Conservation (phyloP, 1,140 invertebrate genomes). For the Danaus melanippus region DNA sequence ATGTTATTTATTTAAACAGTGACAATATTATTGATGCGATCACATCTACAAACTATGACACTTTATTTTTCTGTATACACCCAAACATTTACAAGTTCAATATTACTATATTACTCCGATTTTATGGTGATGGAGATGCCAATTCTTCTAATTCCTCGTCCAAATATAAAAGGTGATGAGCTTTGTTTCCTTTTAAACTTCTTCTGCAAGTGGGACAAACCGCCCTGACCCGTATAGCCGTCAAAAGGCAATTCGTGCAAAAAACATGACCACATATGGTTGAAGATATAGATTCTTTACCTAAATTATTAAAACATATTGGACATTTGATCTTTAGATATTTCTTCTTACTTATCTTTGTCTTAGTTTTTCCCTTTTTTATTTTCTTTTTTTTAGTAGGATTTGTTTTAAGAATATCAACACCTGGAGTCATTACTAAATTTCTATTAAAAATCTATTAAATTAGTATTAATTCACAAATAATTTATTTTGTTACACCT, state of each 20-base stretch:
- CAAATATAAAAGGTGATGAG: slow-evolving; percentile 27
- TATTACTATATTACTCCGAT: not conserved
- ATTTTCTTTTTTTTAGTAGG: slow-evolving; percentile 18
- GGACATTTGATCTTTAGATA: slow-evolving; percentile 27
- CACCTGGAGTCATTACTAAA: slow-evolving; percentile 15
- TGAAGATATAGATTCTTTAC: slow-evolving; percentile 18
- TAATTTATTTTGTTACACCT: slow-evolving; percentile 18
- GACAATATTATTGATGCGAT: too few species aligned
- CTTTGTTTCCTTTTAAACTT: slow-evolving; percentile 16
- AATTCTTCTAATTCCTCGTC: slow-evolving; percentile 2
- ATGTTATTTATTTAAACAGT: too few species aligned
- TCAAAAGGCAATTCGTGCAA: slow-evolving; percentile 26
- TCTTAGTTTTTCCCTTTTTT: slow-evolving; percentile 21
- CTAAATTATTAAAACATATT: slow-evolving; percentile 30
- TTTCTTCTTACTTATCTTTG: slow-evolving; percentile 20
- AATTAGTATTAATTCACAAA: slow-evolving; percentile 19
- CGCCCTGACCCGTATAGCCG: slow-evolving; percentile 17
- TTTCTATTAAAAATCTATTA: slow-evolving; percentile 11
- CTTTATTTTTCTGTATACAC: too few species aligned
- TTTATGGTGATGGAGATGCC: not conserved
- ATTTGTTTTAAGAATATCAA: slow-evolving; percentile 9
- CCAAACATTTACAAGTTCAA: too few species aligned
- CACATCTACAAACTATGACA: too few species aligned
- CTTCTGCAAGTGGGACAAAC: slow-evolving; percentile 28
- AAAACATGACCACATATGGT: slow-evolving; percentile 36